Evolutionary conservation across 2,888 invertebrate species (phyloP), one percentile per base, ranked within the genome.

Genomic region (Frankliniella intonsa): DNA sequence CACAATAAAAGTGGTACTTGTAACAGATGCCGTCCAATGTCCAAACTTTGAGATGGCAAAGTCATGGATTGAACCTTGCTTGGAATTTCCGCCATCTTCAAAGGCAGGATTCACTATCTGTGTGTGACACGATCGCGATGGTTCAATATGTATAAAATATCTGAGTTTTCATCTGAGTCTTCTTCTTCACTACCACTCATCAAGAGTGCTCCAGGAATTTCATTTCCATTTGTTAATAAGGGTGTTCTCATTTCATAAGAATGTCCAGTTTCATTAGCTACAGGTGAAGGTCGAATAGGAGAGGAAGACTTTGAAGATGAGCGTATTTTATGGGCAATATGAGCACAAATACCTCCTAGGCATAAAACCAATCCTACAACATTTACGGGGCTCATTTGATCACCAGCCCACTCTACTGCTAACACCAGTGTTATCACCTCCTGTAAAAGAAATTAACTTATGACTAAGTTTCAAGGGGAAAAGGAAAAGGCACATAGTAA

Each of bases 341-440:
- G 98, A 81, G 94, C 90, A 17, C 90, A 90, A 85, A 99, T 98
- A 82, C 99, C 99, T 80, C 93, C 90, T 84, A 99, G 89, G 87
- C 98, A 99, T 82, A 98, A 89, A 12, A 94, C 88, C 83, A 99
- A 89, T 0, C 99, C 99, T 10, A 94, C 88, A 50, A 93, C 91
- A 89, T 99, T 99, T 82, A 97, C 89, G 5, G 90, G 87, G 83
- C 93, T 95, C 87, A 99, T 91, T 86, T 92, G 91, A 87, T 99
- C 98, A 12, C 96, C 95, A 86, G 95, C 95, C 85, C 94, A 92
- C 86, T 93, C 91, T 81, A 97, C 95, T 0, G 98, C 99, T 85
- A 99, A 89, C 80, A 94, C 92, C 85, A 99, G 90, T 84, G 97
- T 97, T 87, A 95, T 94, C 87, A 98, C 93, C 90, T 99, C 99